Percentiles rank a stretch among this genome's conserved stretches.
These are phyloP conservation scores for Chionomys nivalis DNA, from an alignment of 2,113 vertebrate species.

Conservation along the genomic window DNA sequence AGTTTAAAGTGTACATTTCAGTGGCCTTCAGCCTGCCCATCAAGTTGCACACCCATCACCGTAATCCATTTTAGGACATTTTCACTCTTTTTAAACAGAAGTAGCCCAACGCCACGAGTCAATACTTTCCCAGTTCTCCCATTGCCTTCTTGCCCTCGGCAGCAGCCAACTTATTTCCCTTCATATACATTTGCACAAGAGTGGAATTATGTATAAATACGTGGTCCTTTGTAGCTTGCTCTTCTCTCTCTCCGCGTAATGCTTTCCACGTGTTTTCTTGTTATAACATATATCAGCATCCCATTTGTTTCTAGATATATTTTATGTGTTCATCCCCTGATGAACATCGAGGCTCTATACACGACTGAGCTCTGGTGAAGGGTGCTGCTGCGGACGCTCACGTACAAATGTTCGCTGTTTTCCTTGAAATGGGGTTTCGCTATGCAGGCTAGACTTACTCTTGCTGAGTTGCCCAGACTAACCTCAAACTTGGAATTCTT, in stretches of 20 bases:
- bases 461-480: background rate
- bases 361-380: background rate
- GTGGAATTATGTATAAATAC: background rate
- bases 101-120: background rate
- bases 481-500: background rate
- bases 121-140: background rate
- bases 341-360: background rate
- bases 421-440: background rate
- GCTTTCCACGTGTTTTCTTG: background rate
- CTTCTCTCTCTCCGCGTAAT: background rate
- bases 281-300: background rate
- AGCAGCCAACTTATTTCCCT: background rate
- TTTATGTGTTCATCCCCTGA: background rate
- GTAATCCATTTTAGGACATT: background rate
- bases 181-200: background rate
- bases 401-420: background rate
- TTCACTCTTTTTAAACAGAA: background rate
- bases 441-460: background rate
- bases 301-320: constrained; percentile 7
- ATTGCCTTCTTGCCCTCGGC: background rate
- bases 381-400: background rate
- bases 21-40: background rate
- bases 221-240: background rate
- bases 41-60: background rate
- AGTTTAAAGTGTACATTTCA: background rate